phyloP scores from a whole-genome alignment of 2,888 invertebrate species.

The Phyto melanocephala region DNA sequence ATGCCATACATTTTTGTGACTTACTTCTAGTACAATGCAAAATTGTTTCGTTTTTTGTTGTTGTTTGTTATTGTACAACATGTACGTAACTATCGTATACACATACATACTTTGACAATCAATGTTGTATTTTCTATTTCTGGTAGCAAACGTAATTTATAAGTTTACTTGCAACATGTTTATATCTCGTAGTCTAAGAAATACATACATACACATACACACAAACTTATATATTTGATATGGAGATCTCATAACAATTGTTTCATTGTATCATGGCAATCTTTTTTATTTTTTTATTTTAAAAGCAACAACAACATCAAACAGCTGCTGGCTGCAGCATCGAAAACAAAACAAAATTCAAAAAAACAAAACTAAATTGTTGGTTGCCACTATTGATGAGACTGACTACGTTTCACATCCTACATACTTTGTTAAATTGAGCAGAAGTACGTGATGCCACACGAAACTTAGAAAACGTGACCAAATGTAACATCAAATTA shows the following conservation, averaged over 20 bases:
- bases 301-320: conserved; percentile 2
- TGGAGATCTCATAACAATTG: conserved; percentile 41
- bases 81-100: too few relatives aligned
- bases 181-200: not conserved
- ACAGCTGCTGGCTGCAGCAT: not conserved
- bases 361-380: conserved; percentile 25
- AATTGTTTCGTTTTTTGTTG: not conserved
- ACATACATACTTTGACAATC: too few relatives aligned
- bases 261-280: conserved; percentile 43
- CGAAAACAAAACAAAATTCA: not conserved
- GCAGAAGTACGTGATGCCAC: conserved; percentile 67
- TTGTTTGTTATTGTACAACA: conserved; percentile 17
- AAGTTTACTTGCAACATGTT: too few relatives aligned
- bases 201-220: conserved; percentile 17
- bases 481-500: conserved; percentile 57
- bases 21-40: not conserved
- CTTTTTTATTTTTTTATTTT: too few relatives aligned
- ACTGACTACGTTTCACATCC: conserved; percentile 53
- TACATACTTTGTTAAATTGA: conserved; percentile 66
- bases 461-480: conserved; percentile 67
- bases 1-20: conserved; percentile 13
- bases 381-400: conserved; percentile 34
- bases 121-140: conserved; percentile 37
- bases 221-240: not conserved
- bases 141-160: conserved; percentile 48